Percentiles rank a stretch among this genome's conserved stretches.
These are phyloP conservation scores for Bos javanicus DNA, from an alignment of 2,113 vertebrate genomes.

Conservation along the genomic window DNA sequence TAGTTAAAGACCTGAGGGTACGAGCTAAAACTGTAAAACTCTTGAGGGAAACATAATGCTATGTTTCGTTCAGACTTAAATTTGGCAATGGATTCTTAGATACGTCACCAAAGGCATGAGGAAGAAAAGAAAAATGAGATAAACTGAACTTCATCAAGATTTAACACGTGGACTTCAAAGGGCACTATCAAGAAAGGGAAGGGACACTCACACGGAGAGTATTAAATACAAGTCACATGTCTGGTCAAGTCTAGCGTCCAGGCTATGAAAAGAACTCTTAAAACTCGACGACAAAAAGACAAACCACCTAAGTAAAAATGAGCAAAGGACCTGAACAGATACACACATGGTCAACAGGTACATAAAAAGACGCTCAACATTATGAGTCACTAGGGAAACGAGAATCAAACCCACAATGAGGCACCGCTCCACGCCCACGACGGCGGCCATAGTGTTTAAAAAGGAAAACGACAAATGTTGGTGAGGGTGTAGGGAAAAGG, in stretches of 20 bases:
- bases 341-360: neutral
- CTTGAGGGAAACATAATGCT: neutral
- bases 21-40: neutral
- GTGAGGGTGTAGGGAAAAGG: neutral
- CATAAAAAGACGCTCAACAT: neutral
- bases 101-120: neutral
- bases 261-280: neutral
- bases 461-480: fast-evolving
- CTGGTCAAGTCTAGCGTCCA: neutral
- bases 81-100: neutral
- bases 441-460: fast-evolving
- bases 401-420: neutral
- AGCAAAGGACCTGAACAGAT: neutral
- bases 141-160: neutral
- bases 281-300: neutral
- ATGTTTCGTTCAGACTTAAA: neutral
- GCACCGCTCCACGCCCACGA: fast-evolving
- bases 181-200: neutral
- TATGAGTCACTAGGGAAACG: neutral
- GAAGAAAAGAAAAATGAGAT: neutral
- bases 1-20: neutral
- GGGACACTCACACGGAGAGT: neutral
- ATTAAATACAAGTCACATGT: neutral
- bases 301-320: neutral
- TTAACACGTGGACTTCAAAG: neutral